These are phyloP conservation scores for Oryctes rhinoceros DNA, from an alignment of 1,140 invertebrate species.

Conservation along the genomic window DNA sequence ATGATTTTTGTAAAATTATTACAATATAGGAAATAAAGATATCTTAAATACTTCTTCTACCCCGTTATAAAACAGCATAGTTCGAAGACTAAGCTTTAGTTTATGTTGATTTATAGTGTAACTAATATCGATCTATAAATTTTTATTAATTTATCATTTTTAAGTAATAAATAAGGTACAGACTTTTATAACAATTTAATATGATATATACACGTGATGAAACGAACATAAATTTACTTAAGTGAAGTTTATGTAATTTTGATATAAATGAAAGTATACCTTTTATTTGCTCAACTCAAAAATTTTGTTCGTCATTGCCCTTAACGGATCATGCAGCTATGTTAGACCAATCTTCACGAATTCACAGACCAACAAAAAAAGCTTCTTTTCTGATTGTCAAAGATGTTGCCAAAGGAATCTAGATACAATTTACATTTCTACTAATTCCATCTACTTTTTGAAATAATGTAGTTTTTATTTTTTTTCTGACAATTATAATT, in stretches of 20 bases:
- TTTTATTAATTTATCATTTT: neutral
- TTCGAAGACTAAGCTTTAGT: neutral
- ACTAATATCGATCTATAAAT: no score
- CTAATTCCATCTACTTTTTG: neutral
- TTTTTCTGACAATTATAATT: no score
- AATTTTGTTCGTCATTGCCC: neutral
- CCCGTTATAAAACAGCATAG: neutral
- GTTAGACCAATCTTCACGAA: neutral
- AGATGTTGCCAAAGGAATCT: no score
- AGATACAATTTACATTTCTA: no score
- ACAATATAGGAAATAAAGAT: no score
- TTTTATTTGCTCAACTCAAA: neutral
- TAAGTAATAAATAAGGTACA: neutral
- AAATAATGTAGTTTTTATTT: no score
- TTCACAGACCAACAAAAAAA: no score
- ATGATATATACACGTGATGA: neutral
- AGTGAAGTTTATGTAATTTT: neutral
- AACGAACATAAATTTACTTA: neutral
- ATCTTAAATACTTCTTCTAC: no score
- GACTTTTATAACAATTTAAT: neutral
- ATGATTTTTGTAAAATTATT: no score
- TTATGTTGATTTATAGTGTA: neutral
- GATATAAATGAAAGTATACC: neutral
- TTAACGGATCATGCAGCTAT: neutral
- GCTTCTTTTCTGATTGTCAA: no score